Percentiles rank a stretch among this genome's conserved stretches.
Evolutionary conservation across 2,113 vertebrate species (phyloP).

Genomic region (Bujurquina vittata): DNA sequence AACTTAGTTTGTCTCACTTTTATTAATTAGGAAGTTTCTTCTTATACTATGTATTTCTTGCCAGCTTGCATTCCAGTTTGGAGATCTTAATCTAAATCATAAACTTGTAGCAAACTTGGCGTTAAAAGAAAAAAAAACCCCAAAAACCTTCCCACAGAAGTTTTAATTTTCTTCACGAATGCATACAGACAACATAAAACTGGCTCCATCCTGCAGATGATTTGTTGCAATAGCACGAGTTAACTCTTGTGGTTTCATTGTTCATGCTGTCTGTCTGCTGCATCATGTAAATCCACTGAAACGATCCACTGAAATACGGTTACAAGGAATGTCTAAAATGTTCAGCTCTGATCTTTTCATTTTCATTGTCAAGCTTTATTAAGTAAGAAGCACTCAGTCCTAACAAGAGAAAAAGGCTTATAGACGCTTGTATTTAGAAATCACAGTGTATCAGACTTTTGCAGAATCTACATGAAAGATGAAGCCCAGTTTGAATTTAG

Average conservation of each 20-base stretch:
- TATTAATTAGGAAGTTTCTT: constrained; percentile 31
- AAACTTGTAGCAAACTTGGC: background rate
- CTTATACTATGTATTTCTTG: background rate
- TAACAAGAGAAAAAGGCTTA: background rate
- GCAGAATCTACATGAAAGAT: background rate
- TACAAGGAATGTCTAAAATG: background rate
- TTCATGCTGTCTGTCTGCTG: background rate
- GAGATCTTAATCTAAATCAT: background rate
- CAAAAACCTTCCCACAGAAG: background rate
- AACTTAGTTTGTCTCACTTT: constrained; percentile 15
- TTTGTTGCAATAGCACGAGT: constrained; percentile 5
- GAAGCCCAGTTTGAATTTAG: background rate
- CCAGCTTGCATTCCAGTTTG: background rate
- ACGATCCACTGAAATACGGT: background rate
- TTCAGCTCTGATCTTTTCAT: background rate
- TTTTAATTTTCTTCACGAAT: background rate
- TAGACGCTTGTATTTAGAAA: background rate
- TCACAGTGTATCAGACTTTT: background rate
- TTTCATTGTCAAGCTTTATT: background rate
- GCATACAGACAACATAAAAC: background rate
- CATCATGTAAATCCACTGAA: background rate
- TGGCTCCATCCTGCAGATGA: background rate
- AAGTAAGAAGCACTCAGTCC: background rate
- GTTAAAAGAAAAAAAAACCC: no score
- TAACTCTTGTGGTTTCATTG: background rate